A percentile compares a stretch with the other conserved stretches of the same genome.
These are phyloP conservation scores for Troides oblongomaculatus DNA, from an alignment of 2,888 invertebrate species.

Conservation along the genomic window DNA sequence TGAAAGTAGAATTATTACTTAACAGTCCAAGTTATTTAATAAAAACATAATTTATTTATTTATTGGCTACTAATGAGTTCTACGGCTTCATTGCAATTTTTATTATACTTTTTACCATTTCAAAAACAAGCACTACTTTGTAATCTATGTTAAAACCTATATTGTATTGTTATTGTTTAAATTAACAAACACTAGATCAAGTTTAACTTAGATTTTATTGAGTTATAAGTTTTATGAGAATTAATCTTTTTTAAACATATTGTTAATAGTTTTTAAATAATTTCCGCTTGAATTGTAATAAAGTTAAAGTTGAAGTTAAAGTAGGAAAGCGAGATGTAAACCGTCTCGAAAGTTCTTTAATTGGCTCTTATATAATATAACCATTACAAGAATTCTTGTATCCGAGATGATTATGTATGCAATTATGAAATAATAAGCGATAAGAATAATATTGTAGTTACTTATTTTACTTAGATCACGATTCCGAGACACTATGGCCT, in stretches of 20 bases:
- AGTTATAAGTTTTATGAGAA: too few species aligned
- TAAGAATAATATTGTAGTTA: not conserved
- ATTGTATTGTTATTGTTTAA: too few species aligned
- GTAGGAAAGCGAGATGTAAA: not conserved
- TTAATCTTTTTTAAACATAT: not conserved
- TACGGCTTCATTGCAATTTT: too few species aligned
- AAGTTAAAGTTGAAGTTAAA: not conserved
- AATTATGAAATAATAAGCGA: not conserved
- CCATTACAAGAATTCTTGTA: too few species aligned
- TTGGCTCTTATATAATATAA: not conserved
- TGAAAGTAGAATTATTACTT: conserved; percentile 29
- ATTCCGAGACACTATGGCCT: not conserved
- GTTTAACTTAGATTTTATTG: too few species aligned
- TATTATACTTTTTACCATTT: too few species aligned
- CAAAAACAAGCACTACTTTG: too few species aligned
- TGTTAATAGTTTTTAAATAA: not conserved
- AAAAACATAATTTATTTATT: not conserved
- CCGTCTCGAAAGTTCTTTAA: not conserved
- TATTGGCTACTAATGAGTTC: too few species aligned
- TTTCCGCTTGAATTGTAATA: not conserved
- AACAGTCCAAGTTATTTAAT: not conserved
- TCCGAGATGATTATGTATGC: not conserved
- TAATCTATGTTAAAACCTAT: too few species aligned
- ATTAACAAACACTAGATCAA: too few species aligned
- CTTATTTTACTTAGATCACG: not conserved